Percentiles rank a stretch among this genome's conserved stretches.
phyloP scores from a whole-genome alignment of 2,888 invertebrate genomes.

The Hirtodrosophila histrioides region DNA sequence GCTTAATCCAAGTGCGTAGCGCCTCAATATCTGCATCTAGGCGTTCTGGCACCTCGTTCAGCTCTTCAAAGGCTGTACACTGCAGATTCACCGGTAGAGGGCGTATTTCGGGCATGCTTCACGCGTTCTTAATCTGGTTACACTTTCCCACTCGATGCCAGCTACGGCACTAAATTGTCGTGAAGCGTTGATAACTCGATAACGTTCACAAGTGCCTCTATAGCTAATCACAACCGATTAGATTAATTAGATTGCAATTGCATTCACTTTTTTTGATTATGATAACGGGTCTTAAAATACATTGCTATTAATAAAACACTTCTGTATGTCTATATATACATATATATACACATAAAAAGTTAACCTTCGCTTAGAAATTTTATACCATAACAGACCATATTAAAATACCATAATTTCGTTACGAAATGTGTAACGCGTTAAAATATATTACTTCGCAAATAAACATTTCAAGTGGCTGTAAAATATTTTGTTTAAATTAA shows the following conservation, averaged over 20 bases:
- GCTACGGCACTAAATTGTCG: constrained; percentile 7
- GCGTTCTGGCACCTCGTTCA: constrained; percentile 84
- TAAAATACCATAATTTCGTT: too few relatives aligned
- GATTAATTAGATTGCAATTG: not conserved
- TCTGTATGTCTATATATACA: too few relatives aligned
- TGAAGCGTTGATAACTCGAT: constrained; percentile 4
- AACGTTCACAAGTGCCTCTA: not conserved
- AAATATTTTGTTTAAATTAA: too few relatives aligned
- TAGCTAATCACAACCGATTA: constrained; percentile 19
- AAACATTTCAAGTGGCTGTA: too few relatives aligned
- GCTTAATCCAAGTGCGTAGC: constrained; percentile 85
- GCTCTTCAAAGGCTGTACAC: constrained; percentile 83
- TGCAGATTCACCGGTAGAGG: constrained; percentile 67
- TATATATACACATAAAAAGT: too few relatives aligned
- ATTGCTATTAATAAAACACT: too few relatives aligned
- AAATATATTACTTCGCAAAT: too few relatives aligned
- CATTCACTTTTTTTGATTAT: too few relatives aligned
- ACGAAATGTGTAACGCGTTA: too few relatives aligned
- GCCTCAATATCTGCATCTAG: constrained; percentile 78
- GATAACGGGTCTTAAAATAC: too few relatives aligned
- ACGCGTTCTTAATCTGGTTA: not conserved
- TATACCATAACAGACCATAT: too few relatives aligned
- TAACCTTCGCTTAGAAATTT: too few relatives aligned
- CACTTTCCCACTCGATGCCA: constrained; percentile 10
- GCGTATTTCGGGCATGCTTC: constrained; percentile 66